Evolutionary conservation across 2,113 vertebrate genomes (phyloP).

Genomic region (Tupaia chinensis): DNA sequence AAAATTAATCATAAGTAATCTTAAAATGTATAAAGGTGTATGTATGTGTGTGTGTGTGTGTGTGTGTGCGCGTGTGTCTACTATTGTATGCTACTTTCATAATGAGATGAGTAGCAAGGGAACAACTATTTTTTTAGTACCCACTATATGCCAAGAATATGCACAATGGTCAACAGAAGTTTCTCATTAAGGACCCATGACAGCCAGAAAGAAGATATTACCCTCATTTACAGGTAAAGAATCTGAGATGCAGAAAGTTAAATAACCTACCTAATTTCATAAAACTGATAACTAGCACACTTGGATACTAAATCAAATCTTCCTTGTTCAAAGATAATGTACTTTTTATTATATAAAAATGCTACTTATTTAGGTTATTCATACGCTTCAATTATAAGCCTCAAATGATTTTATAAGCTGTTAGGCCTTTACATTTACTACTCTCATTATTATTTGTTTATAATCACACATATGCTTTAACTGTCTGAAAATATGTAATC

Average conservation of each 20-base stretch:
- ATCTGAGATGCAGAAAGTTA: conserved; percentile 31
- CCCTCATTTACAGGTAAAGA: neutral
- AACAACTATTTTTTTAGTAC: neutral
- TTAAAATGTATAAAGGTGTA: neutral
- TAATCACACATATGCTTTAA: conserved; percentile 21
- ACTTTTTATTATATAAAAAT: conserved; percentile 3
- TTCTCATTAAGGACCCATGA: conserved; percentile 16
- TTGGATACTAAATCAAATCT: conserved; percentile 40
- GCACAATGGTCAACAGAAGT: neutral
- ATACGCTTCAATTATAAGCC: neutral
- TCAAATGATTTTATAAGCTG: neutral
- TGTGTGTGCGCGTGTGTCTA: neutral
- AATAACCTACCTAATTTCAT: conserved; percentile 31
- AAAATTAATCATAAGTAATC: conserved; percentile 51
- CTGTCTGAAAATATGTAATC: conserved; percentile 2
- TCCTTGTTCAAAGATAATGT: neutral
- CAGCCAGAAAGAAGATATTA: neutral
- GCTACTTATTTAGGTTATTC: neutral
- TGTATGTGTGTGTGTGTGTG: too few species aligned
- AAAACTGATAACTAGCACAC: conserved; percentile 18
- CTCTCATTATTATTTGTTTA: neutral
- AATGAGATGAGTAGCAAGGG: neutral
- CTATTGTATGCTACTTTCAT: neutral
- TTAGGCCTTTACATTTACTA: neutral
- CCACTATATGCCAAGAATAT: neutral